Evolutionary conservation across 2,888 invertebrate genomes (phyloP).

Genomic region (Cacoxenus indagator): DNA sequence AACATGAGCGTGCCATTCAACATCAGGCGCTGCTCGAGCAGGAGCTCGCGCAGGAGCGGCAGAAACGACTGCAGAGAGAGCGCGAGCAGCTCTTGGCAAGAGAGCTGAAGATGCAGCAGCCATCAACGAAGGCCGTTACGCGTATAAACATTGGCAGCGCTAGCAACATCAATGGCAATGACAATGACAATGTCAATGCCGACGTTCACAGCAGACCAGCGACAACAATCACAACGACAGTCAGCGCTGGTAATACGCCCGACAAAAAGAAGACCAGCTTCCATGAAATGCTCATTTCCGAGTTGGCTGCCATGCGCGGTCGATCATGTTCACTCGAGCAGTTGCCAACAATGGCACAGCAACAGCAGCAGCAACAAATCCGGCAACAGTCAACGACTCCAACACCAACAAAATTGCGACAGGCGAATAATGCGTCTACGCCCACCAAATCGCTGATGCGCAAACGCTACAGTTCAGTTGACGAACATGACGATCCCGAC

Average conservation of each 20-base stretch:
- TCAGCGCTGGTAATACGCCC: slow-evolving; percentile 58
- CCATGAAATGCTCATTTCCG: slow-evolving; percentile 80
- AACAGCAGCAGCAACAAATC: slow-evolving; percentile 12
- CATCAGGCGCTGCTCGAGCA: slow-evolving; percentile 56
- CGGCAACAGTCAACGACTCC: slow-evolving; percentile 1
- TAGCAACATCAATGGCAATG: slow-evolving; percentile 14
- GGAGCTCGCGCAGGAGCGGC: slow-evolving; percentile 44
- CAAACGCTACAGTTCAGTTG: slow-evolving; percentile 55
- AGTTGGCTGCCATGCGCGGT: slow-evolving; percentile 77
- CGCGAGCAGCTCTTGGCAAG: not conserved
- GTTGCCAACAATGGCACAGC: slow-evolving; percentile 49
- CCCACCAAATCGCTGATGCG: slow-evolving; percentile 43
- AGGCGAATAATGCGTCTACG: slow-evolving; percentile 5
- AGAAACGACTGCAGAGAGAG: slow-evolving; percentile 33
- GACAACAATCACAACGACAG: slow-evolving; percentile 39
- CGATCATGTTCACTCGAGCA: slow-evolving; percentile 66
- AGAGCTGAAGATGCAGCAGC: not conserved
- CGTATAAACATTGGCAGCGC: slow-evolving; percentile 58
- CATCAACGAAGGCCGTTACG: slow-evolving; percentile 51
- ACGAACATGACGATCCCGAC: slow-evolving; percentile 54
- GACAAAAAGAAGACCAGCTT: slow-evolving; percentile 68
- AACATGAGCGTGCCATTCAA: slow-evolving; percentile 63
- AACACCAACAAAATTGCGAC: slow-evolving; percentile 24
- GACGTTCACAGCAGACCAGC: not conserved
- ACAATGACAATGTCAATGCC: slow-evolving; percentile 3